Evolutionary conservation across 1,140 invertebrate genomes (phyloP).

Genomic region (Ostrea edulis): DNA sequence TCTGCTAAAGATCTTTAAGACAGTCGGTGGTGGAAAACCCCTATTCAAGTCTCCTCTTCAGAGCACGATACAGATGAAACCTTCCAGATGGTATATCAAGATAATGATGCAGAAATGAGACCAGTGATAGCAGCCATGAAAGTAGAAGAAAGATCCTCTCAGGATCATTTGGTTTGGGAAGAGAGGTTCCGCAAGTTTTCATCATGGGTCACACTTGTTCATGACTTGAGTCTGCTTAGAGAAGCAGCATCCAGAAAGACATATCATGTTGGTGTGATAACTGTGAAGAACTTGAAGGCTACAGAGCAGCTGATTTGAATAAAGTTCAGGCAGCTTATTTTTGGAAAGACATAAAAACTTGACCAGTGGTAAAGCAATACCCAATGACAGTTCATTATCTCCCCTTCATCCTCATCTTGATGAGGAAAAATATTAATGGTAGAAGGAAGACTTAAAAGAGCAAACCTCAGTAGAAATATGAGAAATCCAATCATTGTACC

Average conservation of each 20-base stretch:
- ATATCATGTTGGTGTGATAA: neutral
- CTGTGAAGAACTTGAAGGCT: neutral
- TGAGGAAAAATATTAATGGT: conserved; percentile 51
- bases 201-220: conserved; percentile 19
- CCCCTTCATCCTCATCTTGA: conserved; percentile 57
- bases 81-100: conserved; percentile 38
- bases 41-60: neutral
- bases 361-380: neutral
- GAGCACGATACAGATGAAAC: neutral
- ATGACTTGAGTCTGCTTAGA: neutral
- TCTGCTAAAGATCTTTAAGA: neutral
- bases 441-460: conserved; percentile 52
- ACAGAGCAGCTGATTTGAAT: conserved; percentile 2
- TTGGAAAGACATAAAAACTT: conserved; percentile 14
- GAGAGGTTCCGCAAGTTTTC: conserved; percentile 42
- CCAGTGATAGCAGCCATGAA: neutral
- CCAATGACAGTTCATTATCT: conserved; percentile 18
- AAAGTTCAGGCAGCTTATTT: neutral
- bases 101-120: conserved; percentile 30
- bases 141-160: neutral
- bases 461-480: neutral
- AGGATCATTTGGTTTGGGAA: neutral
- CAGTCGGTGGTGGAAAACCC: conserved; percentile 1
- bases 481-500: conserved; percentile 57
- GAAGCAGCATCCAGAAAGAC: neutral